Percentiles rank a stretch among this genome's conserved stretches.
Conservation (phyloP, 2,888 invertebrate genomes). For the Unio pictorum region DNA sequence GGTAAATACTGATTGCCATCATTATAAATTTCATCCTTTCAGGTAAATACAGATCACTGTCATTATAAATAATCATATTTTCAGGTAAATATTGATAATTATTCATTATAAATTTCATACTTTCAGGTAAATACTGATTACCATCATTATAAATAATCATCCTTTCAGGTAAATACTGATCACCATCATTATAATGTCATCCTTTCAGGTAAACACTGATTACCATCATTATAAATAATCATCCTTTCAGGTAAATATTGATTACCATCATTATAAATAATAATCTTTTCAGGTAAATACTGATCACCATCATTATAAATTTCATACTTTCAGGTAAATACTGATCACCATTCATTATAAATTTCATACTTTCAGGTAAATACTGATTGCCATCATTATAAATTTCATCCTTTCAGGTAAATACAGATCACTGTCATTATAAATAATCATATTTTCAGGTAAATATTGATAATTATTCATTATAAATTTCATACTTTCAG, state of each 20-base stretch:
- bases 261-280: background rate
- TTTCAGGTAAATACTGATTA: too few relatives aligned
- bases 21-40: conserved; percentile 3
- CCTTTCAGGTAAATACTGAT: conserved; percentile 32
- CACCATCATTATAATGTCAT: background rate
- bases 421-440: too few relatives aligned
- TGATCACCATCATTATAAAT: background rate
- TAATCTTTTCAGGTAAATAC: conserved; percentile 35
- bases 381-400: background rate
- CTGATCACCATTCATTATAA: too few relatives aligned
- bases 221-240: too few relatives aligned
- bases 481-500: too few relatives aligned
- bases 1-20: conserved; percentile 21
- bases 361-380: too few relatives aligned
- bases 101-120: too few relatives aligned
- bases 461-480: too few relatives aligned
- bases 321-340: conserved; percentile 34
- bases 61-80: too few relatives aligned
- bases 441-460: too few relatives aligned
- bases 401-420: background rate
- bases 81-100: too few relatives aligned
- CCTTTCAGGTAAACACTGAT: conserved; percentile 32
- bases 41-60: conserved; percentile 28
- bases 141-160: background rate
- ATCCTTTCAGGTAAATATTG: too few relatives aligned